Evolutionary conservation across 1,140 invertebrate species (phyloP).

Genomic region (Formica selysi): DNA sequence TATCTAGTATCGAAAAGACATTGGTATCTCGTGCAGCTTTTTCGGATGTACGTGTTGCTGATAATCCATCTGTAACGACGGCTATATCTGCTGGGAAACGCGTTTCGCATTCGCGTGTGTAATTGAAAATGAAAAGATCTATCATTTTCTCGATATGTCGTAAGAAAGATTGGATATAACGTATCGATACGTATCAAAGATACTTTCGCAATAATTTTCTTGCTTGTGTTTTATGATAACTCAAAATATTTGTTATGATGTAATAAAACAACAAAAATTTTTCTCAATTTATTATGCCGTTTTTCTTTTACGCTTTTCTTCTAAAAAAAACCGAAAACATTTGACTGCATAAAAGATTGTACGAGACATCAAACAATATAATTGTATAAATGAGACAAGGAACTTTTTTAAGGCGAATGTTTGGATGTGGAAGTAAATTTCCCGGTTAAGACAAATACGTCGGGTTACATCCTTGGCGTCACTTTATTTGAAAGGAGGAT

Average conservation of each 20-base stretch:
- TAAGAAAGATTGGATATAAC: conserved; percentile 33
- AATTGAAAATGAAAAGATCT: conserved; percentile 56
- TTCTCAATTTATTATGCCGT: conserved; percentile 2
- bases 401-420: conserved; percentile 22
- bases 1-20: conserved; percentile 53
- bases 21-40: conserved; percentile 20
- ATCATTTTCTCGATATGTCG: conserved; percentile 32
- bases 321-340: too few relatives aligned
- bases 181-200: not conserved
- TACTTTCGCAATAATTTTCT: not conserved
- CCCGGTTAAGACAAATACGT: conserved; percentile 62
- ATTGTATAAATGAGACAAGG: not conserved
- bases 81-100: not conserved
- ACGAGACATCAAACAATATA: not conserved
- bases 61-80: conserved; percentile 31
- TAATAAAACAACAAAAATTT: not conserved
- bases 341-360: not conserved
- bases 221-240: not conserved
- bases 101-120: not conserved
- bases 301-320: not conserved
- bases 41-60: conserved; percentile 18
- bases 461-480: conserved; percentile 68
- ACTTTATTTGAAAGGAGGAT: conserved; percentile 52
- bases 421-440: conserved; percentile 49
- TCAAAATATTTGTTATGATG: not conserved